Evolutionary conservation across 2,113 vertebrate species (phyloP).

Genomic region (Tor tambroides): DNA sequence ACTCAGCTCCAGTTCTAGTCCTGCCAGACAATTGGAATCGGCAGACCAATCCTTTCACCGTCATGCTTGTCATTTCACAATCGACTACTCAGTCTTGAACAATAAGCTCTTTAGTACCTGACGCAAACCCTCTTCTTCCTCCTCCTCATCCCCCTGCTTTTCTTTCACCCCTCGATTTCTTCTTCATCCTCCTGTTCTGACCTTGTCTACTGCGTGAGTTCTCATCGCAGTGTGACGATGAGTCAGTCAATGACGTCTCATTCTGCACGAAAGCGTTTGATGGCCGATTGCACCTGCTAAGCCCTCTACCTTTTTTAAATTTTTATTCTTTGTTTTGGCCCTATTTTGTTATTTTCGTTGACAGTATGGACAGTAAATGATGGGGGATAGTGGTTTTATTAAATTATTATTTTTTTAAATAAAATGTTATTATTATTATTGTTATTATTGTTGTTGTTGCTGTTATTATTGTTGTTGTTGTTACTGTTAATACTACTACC

Average conservation of each 20-base stretch:
- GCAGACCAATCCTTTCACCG: slow-evolving; percentile 66
- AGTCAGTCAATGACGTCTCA: background rate
- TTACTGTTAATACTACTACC: too few species aligned
- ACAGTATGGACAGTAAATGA: too few species aligned
- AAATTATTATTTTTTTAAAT: too few species aligned
- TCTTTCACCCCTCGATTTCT: background rate
- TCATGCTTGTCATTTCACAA: slow-evolving; percentile 68
- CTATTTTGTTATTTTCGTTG: too few species aligned
- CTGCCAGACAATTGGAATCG: slow-evolving; percentile 69
- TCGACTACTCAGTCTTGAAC: slow-evolving; percentile 50
- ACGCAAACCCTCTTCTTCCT: slow-evolving; percentile 42
- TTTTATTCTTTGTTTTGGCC: background rate
- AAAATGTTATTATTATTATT: too few species aligned
- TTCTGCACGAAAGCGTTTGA: slow-evolving; percentile 63
- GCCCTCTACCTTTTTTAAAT: background rate
- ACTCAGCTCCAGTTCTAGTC: slow-evolving; percentile 54
- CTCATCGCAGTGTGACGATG: background rate
- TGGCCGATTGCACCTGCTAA: slow-evolving; percentile 68
- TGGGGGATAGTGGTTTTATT: too few species aligned
- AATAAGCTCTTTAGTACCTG: slow-evolving; percentile 34
- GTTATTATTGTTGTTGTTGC: too few species aligned
- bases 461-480: too few species aligned
- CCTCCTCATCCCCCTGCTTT: slow-evolving; percentile 5
- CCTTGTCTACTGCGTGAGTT: background rate
- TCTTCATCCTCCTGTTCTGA: slow-evolving; percentile 21